These are phyloP conservation scores for Prolemur simus DNA, from an alignment of 2,113 vertebrate genomes.

Conservation along the genomic window DNA sequence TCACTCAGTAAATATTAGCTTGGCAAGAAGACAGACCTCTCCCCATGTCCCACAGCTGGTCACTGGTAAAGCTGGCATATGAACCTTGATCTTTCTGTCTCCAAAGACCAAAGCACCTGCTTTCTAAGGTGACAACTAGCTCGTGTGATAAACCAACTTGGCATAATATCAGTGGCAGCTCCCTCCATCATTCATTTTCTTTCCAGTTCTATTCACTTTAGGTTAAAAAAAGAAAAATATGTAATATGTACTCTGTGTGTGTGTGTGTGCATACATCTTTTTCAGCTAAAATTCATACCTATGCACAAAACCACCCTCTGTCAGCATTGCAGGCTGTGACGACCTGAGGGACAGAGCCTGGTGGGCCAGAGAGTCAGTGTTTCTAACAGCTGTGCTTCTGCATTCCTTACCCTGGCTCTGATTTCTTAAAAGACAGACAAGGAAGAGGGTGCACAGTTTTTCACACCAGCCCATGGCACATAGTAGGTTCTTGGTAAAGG, in stretches of 20 bases:
- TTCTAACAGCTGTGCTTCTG: not conserved
- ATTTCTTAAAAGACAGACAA: not conserved
- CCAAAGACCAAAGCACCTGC: not conserved
- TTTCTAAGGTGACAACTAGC: not conserved
- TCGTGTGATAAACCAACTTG: not conserved
- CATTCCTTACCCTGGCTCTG: not conserved
- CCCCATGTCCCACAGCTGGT: not conserved
- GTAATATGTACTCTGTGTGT: not conserved
- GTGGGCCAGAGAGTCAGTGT: not conserved
- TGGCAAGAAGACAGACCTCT: not conserved
- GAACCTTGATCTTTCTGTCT: not conserved
- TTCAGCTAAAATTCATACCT: not conserved
- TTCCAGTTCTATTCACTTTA: not conserved
- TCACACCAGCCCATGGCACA: not conserved
- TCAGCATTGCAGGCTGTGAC: not conserved
- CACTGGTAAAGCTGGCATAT: not conserved
- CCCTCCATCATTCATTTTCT: not conserved
- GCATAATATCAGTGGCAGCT: not conserved
- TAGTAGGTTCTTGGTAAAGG: not conserved
- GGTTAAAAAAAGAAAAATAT: not conserved
- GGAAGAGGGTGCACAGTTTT: not conserved
- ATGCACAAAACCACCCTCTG: not conserved
- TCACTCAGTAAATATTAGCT: not conserved
- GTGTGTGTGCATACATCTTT: not conserved
- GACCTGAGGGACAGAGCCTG: not conserved